These are phyloP conservation scores for Amiota communis DNA, from an alignment of 2,888 invertebrate genomes.

Conservation along the genomic window DNA sequence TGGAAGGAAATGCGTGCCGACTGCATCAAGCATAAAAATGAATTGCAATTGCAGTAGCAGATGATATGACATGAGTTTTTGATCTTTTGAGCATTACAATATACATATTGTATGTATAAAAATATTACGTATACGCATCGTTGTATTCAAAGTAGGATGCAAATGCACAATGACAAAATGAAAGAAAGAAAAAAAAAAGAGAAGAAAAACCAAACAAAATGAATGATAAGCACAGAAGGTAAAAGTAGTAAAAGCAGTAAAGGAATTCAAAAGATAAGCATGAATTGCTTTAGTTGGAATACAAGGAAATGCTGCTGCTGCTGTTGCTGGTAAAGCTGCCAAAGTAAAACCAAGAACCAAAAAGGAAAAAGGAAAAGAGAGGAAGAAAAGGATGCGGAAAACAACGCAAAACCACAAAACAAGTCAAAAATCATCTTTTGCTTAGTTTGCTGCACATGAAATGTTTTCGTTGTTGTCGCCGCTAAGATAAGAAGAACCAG, in stretches of 20 bases:
- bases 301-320: neutral
- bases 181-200: constrained; percentile 30
- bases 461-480: neutral
- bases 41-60: constrained; percentile 22
- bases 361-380: neutral
- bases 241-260: neutral
- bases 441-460: constrained; percentile 21
- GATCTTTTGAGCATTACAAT: neutral
- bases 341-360: neutral
- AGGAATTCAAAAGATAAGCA: neutral
- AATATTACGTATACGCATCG: constrained; percentile 10
- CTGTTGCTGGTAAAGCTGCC: neutral
- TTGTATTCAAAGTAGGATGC: neutral
- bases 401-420: constrained; percentile 2
- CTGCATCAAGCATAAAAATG: constrained; percentile 19
- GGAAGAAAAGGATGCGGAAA: neutral
- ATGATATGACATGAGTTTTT: constrained; percentile 33
- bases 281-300: neutral
- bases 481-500: constrained; percentile 15
- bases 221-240: constrained; percentile 12
- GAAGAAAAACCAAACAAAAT: no score
- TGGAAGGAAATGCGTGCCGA: constrained; percentile 19
- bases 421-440: neutral
- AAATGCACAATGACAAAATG: constrained; percentile 35
- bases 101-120: neutral